Evolutionary conservation across 2,113 vertebrate species (phyloP).

Genomic region (Catharus minimus): DNA sequence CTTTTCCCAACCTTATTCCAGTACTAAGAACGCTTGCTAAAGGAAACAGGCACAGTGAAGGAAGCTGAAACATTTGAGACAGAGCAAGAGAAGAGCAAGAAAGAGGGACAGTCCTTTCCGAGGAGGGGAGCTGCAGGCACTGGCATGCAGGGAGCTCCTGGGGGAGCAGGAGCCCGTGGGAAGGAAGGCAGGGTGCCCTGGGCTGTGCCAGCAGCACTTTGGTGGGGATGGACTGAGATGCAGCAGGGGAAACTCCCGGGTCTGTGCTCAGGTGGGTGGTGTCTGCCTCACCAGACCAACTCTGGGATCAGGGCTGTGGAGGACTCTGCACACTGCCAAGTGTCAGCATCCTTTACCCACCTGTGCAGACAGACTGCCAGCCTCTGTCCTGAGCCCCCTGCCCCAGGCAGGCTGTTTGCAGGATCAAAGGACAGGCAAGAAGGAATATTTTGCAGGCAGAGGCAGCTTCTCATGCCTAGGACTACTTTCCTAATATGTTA

Average conservation of each 20-base stretch:
- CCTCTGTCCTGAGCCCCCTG: background rate
- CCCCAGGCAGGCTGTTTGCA: background rate
- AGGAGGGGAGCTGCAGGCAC: background rate
- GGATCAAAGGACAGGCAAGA: background rate
- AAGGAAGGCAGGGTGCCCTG: background rate
- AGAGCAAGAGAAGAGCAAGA: no score
- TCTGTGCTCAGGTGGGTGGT: background rate
- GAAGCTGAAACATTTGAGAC: no score
- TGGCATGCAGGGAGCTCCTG: background rate
- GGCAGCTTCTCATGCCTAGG: background rate
- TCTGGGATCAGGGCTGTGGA: background rate
- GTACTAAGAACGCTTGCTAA: no score
- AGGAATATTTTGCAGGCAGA: background rate
- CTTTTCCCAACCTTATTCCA: no score
- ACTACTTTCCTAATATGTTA: background rate
- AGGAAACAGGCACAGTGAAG: no score
- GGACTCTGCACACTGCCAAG: background rate
- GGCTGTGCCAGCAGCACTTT: background rate
- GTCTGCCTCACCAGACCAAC: background rate
- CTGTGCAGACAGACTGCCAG: background rate
- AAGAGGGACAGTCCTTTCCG: no score
- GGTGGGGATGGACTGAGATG: background rate
- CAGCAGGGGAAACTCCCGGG: background rate
- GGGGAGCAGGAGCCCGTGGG: background rate
- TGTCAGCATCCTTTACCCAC: background rate